A percentile compares a stretch with the other conserved stretches of the same genome.
Evolutionary conservation across 2,113 vertebrate genomes (phyloP).

Genomic region (Crocuta crocuta): DNA sequence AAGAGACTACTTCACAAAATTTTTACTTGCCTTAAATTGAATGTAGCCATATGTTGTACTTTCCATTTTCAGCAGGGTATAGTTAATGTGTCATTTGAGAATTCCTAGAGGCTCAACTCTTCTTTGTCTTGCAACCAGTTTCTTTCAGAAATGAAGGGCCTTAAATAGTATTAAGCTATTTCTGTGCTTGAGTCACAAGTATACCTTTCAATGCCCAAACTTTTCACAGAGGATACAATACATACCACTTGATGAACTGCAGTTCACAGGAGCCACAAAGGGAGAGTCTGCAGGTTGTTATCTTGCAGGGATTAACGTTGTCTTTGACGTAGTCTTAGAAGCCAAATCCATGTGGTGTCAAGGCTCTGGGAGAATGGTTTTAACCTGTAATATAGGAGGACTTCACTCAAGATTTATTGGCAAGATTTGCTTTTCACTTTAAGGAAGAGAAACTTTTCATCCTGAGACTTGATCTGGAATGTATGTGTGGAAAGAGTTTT

Average conservation of each 20-base stretch:
- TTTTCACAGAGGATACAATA: conserved; percentile 70
- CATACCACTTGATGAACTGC: conserved; percentile 70
- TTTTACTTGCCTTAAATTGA: neutral
- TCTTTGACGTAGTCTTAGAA: conserved; percentile 74
- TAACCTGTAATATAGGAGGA: conserved; percentile 76
- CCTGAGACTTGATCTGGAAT: conserved; percentile 73
- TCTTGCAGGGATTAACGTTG: conserved; percentile 77
- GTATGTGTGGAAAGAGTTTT: neutral
- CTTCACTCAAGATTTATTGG: conserved; percentile 79
- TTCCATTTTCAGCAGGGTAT: conserved; percentile 36
- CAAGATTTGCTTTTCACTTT: conserved; percentile 80
- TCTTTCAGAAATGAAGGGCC: conserved; percentile 1
- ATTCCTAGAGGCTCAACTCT: conserved; percentile 11
- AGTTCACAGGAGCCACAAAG: conserved; percentile 70
- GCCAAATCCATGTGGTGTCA: conserved; percentile 43
- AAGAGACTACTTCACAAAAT: conserved; percentile 14
- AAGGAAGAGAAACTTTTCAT: conserved; percentile 65
- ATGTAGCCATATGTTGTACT: neutral
- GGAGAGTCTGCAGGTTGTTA: conserved; percentile 57
- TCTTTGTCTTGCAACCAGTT: neutral
- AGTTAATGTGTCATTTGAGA: conserved; percentile 15
- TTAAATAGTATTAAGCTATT: conserved; percentile 41
- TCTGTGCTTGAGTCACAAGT: conserved; percentile 51
- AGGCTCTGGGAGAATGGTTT: conserved; percentile 70
- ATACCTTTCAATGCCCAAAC: conserved; percentile 68